Evolutionary conservation across 2,888 invertebrate genomes (phyloP).

Genomic region (Eupeodes luniger): DNA sequence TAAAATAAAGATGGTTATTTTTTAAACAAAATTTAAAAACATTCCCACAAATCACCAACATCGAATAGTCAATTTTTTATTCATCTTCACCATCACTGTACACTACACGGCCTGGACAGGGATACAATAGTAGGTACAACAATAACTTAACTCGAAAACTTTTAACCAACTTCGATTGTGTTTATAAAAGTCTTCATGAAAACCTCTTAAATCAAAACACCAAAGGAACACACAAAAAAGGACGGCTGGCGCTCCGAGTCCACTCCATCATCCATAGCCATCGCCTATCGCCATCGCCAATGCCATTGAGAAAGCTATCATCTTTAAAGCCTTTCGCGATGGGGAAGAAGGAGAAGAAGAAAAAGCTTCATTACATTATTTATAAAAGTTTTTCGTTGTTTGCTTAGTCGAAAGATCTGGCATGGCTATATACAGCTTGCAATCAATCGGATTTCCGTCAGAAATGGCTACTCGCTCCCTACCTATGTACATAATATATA

Average conservation of each 20-base stretch:
- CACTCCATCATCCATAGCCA: background rate
- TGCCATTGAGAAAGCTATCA: constrained; percentile 16
- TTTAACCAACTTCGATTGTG: constrained; percentile 20
- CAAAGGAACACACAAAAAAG: constrained; percentile 2
- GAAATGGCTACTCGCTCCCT: constrained; percentile 14
- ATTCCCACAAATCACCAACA: no score
- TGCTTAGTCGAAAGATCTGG: background rate
- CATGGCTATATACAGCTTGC: background rate
- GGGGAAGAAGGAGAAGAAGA: background rate
- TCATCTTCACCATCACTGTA: background rate
- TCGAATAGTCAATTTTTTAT: background rate
- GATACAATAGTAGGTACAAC: background rate
- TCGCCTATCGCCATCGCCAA: background rate
- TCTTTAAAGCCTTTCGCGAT: constrained; percentile 14
- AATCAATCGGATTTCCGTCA: constrained; percentile 62
- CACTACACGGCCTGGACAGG: no score
- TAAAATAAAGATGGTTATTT: no score
- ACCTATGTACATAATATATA: no score
- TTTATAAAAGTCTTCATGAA: constrained; percentile 19
- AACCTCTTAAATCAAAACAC: constrained; percentile 21
- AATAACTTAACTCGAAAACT: constrained; percentile 13
- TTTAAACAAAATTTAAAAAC: no score
- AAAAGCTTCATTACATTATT: constrained; percentile 50
- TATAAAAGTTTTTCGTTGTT: constrained; percentile 49
- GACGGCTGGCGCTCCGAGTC: background rate